Evolutionary conservation across 1,140 invertebrate genomes (phyloP), one percentile per base, ranked within the genome.

Genomic region (Macrobrachium nipponense): DNA sequence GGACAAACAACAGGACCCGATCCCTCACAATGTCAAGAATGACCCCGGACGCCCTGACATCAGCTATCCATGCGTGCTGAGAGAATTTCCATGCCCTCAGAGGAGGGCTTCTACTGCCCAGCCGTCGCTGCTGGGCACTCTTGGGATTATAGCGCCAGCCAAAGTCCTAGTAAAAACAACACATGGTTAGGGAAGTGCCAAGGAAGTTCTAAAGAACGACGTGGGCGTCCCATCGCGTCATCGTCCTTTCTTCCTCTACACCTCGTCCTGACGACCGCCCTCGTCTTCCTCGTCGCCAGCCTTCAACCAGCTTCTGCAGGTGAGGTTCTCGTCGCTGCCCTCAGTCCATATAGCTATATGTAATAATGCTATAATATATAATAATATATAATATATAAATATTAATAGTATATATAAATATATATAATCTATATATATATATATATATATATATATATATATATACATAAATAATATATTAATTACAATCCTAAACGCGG

Each of bases 211-310:
- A 51, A 51, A 51, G 51, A 51, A 51, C 51, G 51, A 51, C 51
- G 51, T 51, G 51, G 51, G 51, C 51, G 51, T 51, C 8, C 51
- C 51, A 51, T 51, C 51, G 51, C 51, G 51, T 51, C 51, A 51
- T 51, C 51, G 51, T 51, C 51, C 51, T 51, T 12, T 64, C 79
- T 70, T 44, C 58, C 44, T 58, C 20, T 70, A 10, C 20, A 58
- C 80, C n/a, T 81, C 7, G 18, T 81, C 80, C 80, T 81, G 80
- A 81, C 80, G 44, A 23, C 80, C 36, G 80, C 66, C 43, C 80
- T 81, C 64, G 51, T 51, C 51, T 68, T 81, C 66, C 64, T 81
- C 44, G 80, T 68, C 36, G 66, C 66, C 66, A 76, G 59, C 73
- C n/a, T 72, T 20, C 80, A 72, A 18, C 80, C 64, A n/a, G 64